Base-by-base conservation (phyloP, 2,113 vertebrate species). In the Elaphurus davidianus region DNA sequence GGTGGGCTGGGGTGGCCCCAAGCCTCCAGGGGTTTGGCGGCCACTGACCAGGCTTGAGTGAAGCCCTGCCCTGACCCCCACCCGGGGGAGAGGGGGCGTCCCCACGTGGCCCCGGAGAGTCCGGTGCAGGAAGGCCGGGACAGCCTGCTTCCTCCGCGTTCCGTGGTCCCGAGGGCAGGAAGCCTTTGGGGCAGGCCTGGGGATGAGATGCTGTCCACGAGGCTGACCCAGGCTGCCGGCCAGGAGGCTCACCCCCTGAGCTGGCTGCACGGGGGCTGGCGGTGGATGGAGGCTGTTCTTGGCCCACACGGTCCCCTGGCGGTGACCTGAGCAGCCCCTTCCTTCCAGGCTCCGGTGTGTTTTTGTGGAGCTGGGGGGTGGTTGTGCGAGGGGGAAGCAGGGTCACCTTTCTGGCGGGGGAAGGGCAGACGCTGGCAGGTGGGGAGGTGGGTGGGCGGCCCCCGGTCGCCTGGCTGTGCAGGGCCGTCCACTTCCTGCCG, bases 51-150 rank as follows among this genome's bases (percentile, higher is more conserved):
- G 3, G 15, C 43, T 43, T 4, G 78, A 6, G 16, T 19, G 11
- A 16, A 13, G 12, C 40, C 23, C 43, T 0, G 4, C 33, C 5
- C 14, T 3, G 4, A 5, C 4, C 9, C 8, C n/a, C n/a, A 21
- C 12, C 59, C 19, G 0, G 0, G 36, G 1, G 0, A 45, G 19
- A 5, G 3, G 1, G 7, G 3, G 3, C 14, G 2, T 28, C 5
- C 10, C 45, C 12, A 1, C 0, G 14, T 47, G 16, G 30, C 47
- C 59, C 25, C 0, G 1, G 16, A 1, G 71, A n/a, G 23, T 7
- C 62, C 2, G 1, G 28, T 0, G 33, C 54, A 6, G 23, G 47
- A 14, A 25, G 4, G 16, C 47, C 1, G 0, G n/a, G 5, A 23
- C 4, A 2, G 17, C n/a, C 7, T 4, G 60, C 23, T 12, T 10